Base-by-base conservation (phyloP, 1,140 invertebrate species). In the Lutraria rhynchaena region DNA sequence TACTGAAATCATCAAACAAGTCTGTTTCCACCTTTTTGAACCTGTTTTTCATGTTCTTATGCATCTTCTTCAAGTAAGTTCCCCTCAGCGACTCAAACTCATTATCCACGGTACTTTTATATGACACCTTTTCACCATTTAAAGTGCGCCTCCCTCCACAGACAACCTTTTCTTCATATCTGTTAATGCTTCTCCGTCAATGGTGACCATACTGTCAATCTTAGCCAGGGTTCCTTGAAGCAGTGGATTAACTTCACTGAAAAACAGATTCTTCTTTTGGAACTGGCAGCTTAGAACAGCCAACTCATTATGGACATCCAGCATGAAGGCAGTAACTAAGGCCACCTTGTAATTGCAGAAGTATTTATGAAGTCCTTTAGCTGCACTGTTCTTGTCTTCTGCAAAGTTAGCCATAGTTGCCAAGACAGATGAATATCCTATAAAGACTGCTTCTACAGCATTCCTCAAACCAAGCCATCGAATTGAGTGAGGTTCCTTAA, bases 391-490 rank as follows among this genome's bases (percentile, higher is more conserved):
- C 15, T 76, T 37, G 0, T 41, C 22, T 46, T 33, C 58, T 58
- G 70, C 22, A 19, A 60, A 75, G n/a, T 63, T 65, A 24, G 73
- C 44, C 1, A 76, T 22, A 17, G 73, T 60, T 13, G 58, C 58
- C 3, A 76, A 27, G 17, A 76, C 1, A 51, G 60, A 63, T 24
- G 33, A 15, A 53, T 41, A 76, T 35, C 37, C 49, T 53, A 22
- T n/a, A 41, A 58, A 37, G 7, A 58, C 80, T 51, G 69, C 49
- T 57, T 71, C 60, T 9, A 67, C 80, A 61, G 70, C 80, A 58
- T 67, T 57, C 31, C 51, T 27, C 15, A 82, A 17, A 9, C 70
- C 63, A 15, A 58, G 19, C 81, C 63, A 82, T 24, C 70, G 27
- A 9, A 67, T 44, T 29, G 44, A 51, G 31, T 80, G 70, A 24